Conservation (phyloP, 2,888 invertebrate genomes). For the Melinaea marsaeus region DNA sequence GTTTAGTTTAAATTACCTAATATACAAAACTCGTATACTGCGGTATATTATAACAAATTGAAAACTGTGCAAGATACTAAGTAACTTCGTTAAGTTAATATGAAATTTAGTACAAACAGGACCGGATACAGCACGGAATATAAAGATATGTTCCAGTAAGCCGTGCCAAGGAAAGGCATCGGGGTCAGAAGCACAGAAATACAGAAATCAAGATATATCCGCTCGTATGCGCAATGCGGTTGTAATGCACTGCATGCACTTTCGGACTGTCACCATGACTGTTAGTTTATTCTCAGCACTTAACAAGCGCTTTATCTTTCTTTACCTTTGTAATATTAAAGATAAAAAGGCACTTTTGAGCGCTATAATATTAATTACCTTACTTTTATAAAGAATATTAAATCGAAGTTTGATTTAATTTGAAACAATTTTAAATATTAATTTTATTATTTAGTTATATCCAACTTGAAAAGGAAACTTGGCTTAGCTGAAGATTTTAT, state of each 20-base stretch:
- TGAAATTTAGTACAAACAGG: slow-evolving; percentile 2
- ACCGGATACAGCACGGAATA: slow-evolving; percentile 16
- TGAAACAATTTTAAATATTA: too few species aligned
- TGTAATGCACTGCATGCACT: slow-evolving; percentile 11
- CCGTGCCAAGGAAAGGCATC: slow-evolving; percentile 21
- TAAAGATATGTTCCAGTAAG: slow-evolving; percentile 21
- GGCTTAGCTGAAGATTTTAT: too few species aligned
- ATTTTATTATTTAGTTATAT: too few species aligned
- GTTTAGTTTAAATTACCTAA: too few species aligned
- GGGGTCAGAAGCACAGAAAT: slow-evolving; percentile 16
- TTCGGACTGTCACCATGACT: slow-evolving; percentile 4
- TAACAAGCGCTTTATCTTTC: too few species aligned
- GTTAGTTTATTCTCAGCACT: not conserved
- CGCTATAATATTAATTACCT: too few species aligned
- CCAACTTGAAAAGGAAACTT: too few species aligned
- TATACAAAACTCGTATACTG: too few species aligned
- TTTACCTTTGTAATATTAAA: too few species aligned
- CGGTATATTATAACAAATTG: not conserved
- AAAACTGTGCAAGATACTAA: not conserved
- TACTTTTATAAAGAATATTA: too few species aligned
- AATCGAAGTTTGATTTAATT: too few species aligned
- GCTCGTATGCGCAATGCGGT: slow-evolving; percentile 27
- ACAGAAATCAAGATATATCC: slow-evolving; percentile 18
- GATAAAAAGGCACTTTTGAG: too few species aligned
- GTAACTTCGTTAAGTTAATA: slow-evolving; percentile 1